phyloP scores from a whole-genome alignment of 2,888 invertebrate species.

The Xanthia togata region DNA sequence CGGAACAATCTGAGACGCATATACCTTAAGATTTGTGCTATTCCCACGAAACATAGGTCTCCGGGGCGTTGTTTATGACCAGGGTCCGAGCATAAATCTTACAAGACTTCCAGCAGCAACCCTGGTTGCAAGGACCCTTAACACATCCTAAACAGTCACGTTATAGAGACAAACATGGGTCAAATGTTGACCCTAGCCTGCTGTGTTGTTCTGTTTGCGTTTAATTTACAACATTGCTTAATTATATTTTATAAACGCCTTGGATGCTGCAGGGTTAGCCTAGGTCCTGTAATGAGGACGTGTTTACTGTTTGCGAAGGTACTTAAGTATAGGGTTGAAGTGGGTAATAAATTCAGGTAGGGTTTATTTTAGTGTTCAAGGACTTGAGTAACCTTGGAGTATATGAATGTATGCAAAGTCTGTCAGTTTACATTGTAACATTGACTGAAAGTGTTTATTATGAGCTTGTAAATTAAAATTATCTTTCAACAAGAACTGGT shows the following conservation, averaged over 20 bases:
- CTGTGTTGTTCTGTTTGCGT: slow-evolving; percentile 54
- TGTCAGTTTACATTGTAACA: not conserved
- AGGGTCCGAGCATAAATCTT: slow-evolving; percentile 85
- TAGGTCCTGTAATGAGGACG: slow-evolving; percentile 7
- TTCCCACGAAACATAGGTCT: slow-evolving; percentile 64
- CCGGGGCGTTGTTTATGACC: slow-evolving; percentile 83
- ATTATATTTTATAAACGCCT: slow-evolving; percentile 57
- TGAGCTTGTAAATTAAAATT: not conserved
- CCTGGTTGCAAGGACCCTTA: slow-evolving; percentile 75
- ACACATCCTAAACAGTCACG: slow-evolving; percentile 79
- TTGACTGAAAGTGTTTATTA: not conserved
- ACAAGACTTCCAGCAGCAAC: slow-evolving; percentile 73
- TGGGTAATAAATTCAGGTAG: slow-evolving; percentile 20
- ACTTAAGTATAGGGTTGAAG: slow-evolving; percentile 11
- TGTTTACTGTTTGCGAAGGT: slow-evolving; percentile 29
- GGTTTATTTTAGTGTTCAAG: slow-evolving; percentile 22
- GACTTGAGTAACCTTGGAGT: slow-evolving; percentile 1
- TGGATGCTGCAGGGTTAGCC: not conserved
- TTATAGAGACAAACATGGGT: slow-evolving; percentile 40
- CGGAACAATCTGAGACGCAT: slow-evolving; percentile 62
- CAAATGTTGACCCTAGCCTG: slow-evolving; percentile 67
- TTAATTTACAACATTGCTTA: slow-evolving; percentile 66
- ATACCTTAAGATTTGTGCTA: slow-evolving; percentile 64
- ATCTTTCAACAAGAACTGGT: too few relatives aligned
- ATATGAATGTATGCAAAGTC: not conserved